Percentiles rank a stretch among this genome's conserved stretches.
These are phyloP conservation scores for Hyposoter dolosus DNA, from an alignment of 2,888 invertebrate genomes.

Conservation along the genomic window DNA sequence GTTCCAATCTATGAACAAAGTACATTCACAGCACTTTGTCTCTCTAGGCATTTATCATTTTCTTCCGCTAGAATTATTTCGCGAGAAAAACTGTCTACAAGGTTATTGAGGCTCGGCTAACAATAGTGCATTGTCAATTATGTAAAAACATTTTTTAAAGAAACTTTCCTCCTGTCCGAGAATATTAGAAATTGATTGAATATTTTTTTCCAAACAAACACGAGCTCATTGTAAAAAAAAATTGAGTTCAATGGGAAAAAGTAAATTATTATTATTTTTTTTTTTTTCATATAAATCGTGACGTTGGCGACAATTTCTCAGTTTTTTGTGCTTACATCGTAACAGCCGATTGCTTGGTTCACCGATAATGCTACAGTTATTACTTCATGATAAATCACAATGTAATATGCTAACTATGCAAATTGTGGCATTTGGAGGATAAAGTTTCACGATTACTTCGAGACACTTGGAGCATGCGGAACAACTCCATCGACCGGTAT, in stretches of 20 bases:
- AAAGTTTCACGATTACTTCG: constrained; percentile 12
- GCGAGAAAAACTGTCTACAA: neutral
- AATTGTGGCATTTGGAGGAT: neutral
- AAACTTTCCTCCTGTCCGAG: neutral
- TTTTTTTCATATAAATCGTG: neutral
- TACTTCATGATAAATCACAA: neutral
- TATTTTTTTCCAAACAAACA: too few species aligned
- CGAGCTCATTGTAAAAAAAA: neutral
- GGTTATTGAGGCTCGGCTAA: neutral
- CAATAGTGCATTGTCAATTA: neutral
- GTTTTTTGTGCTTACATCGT: neutral
- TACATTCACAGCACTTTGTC: constrained; percentile 2
- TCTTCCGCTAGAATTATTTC: neutral
- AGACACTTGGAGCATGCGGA: constrained; percentile 30
- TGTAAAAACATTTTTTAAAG: neutral
- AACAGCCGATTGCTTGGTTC: neutral
- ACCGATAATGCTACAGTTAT: neutral
- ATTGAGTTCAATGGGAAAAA: neutral
- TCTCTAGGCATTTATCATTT: neutral
- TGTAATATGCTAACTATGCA: constrained; percentile 9
- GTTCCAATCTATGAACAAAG: neutral
- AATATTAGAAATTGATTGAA: too few species aligned
- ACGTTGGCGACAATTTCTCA: neutral
- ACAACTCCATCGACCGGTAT: constrained; percentile 23
- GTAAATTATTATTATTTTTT: neutral